These are phyloP conservation scores for Drosophila suzukii DNA, from an alignment of 1,140 invertebrate species.

Conservation along the genomic window DNA sequence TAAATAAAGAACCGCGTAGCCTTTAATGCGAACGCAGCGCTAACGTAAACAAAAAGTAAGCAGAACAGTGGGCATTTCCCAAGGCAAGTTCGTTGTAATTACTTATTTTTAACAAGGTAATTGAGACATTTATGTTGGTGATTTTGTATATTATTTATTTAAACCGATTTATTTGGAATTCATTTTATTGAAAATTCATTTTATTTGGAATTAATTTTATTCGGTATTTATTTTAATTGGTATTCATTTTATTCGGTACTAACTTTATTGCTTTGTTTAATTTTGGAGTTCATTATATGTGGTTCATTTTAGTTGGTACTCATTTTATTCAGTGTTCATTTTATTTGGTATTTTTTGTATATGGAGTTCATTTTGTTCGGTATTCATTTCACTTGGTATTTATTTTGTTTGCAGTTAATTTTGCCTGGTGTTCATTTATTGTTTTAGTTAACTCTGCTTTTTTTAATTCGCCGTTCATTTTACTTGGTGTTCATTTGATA, in stretches of 20 bases:
- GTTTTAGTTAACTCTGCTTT: not conserved
- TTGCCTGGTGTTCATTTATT: not conserved
- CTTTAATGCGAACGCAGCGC: slow-evolving; percentile 54
- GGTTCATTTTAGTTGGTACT: no score
- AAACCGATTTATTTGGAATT: no score
- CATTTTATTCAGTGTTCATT: not conserved
- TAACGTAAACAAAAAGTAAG: slow-evolving; percentile 51
- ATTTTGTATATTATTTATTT: no score
- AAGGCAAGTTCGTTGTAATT: no score
- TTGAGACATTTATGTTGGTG: not conserved
- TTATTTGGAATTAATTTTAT: not conserved
- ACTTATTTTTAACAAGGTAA: not conserved
- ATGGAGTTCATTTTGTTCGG: not conserved
- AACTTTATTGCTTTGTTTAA: no score
- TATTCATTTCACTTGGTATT: not conserved
- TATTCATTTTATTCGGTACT: not conserved
- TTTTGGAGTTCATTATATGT: no score
- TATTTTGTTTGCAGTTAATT: not conserved
- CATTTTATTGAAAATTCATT: not conserved
- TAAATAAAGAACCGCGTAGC: slow-evolving; percentile 69
- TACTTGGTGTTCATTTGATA: not conserved
- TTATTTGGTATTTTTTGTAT: no score
- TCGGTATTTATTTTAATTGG: not conserved
- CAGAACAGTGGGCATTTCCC: slow-evolving; percentile 40
- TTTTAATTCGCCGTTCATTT: not conserved